Conservation (phyloP, 2,113 vertebrate genomes). For the Pterocles gutturalis region DNA sequence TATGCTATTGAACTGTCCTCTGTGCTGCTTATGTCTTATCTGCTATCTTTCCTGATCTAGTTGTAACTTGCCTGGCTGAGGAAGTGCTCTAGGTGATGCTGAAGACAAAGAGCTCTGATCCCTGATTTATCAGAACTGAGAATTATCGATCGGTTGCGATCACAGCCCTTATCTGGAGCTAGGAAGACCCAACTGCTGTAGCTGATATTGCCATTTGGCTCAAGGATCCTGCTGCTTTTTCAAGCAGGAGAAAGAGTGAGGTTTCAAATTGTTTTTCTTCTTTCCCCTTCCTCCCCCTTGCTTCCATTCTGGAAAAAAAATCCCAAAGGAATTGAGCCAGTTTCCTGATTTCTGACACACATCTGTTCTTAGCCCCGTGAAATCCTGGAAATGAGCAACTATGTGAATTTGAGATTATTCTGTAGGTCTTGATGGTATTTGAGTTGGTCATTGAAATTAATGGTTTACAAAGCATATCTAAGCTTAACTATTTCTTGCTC, state of each 20-base stretch:
- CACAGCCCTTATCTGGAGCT: not conserved
- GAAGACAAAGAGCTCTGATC: not conserved
- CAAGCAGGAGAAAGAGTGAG: not conserved
- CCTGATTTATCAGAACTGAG: not conserved
- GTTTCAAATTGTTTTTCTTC: slow-evolving; percentile 10
- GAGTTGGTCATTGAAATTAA: slow-evolving; percentile 21
- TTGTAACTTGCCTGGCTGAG: slow-evolving; percentile 16
- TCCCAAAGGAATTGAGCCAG: not conserved
- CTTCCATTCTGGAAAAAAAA: slow-evolving; percentile 10
- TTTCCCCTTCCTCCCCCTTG: slow-evolving; percentile 7
- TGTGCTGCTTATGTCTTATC: not conserved
- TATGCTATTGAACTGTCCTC: not conserved
- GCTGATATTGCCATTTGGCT: not conserved
- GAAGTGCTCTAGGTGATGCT: not conserved
- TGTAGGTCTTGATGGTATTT: slow-evolving; percentile 56
- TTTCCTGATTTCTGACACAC: slow-evolving; percentile 56
- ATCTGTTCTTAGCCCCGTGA: slow-evolving; percentile 57
- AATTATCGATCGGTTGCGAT: not conserved
- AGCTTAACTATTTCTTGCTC: slow-evolving; percentile 56
- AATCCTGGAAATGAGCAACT: slow-evolving; percentile 62
- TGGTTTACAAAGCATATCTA: slow-evolving; percentile 31
- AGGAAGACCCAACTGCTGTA: not conserved
- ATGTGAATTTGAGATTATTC: slow-evolving; percentile 61
- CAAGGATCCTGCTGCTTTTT: not conserved
- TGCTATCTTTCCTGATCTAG: not conserved